Conservation (phyloP, 2,797 vertebrate species). For the Lacerta agilis region DNA sequence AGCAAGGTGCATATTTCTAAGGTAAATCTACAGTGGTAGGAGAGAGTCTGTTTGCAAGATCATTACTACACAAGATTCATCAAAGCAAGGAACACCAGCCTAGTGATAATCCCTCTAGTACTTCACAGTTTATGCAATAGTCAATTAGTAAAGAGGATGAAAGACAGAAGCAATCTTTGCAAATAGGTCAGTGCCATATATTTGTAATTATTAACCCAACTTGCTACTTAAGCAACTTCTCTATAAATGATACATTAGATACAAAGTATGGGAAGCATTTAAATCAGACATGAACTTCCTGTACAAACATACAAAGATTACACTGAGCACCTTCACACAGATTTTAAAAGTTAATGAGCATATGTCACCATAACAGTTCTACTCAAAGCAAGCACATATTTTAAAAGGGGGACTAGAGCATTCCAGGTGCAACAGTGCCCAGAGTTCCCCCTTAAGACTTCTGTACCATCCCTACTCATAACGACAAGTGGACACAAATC, state of each 20-base stretch:
- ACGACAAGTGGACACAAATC: background rate
- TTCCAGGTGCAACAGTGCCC: background rate
- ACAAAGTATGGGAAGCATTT: background rate
- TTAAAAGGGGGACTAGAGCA: background rate
- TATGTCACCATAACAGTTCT: background rate
- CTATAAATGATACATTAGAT: constrained; percentile 40
- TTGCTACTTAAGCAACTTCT: constrained; percentile 57
- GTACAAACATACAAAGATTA: background rate
- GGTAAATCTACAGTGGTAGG: constrained; percentile 17
- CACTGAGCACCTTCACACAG: background rate
- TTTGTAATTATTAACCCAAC: constrained; percentile 63
- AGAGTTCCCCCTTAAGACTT: background rate
- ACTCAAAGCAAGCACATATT: background rate
- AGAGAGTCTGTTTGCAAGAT: constrained; percentile 28
- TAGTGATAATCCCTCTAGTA: constrained; percentile 70
- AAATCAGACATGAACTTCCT: background rate
- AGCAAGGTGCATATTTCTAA: constrained; percentile 13
- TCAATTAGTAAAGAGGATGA: constrained; percentile 78
- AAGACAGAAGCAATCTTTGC: constrained; percentile 69
- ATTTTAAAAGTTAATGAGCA: background rate
- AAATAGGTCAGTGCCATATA: constrained; percentile 76
- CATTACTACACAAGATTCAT: constrained; percentile 62
- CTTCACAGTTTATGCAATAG: constrained; percentile 77
- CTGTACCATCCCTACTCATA: background rate
- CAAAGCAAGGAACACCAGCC: constrained; percentile 68